These are phyloP conservation scores for Cyclargus thomasi DNA, from an alignment of 1,140 invertebrate species.

Conservation along the genomic window DNA sequence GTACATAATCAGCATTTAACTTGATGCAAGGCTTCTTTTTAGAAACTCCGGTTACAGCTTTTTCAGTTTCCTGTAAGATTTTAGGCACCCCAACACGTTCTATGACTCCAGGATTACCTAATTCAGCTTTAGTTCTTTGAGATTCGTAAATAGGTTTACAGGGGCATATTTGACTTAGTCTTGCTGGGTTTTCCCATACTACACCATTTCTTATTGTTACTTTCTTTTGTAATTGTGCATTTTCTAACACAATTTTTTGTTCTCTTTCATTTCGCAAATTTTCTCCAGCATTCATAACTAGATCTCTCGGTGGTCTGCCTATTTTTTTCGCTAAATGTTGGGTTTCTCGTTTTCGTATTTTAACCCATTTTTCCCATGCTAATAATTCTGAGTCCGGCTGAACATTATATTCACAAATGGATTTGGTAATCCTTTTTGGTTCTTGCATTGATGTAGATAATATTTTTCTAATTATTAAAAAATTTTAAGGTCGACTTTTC, in stretches of 20 bases:
- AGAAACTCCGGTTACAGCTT: constrained; percentile 37
- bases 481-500: no score
- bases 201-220: constrained; percentile 37
- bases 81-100: constrained; percentile 61
- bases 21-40: constrained; percentile 32
- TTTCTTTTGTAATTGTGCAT: constrained; percentile 49
- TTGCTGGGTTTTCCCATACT: constrained; percentile 52
- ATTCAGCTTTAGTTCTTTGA: constrained; percentile 42
- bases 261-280: constrained; percentile 51
- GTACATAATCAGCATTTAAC: constrained; percentile 42
- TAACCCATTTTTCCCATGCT: constrained; percentile 62
- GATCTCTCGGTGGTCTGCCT: constrained; percentile 40
- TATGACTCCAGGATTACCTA: constrained; percentile 43
- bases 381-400: constrained; percentile 48
- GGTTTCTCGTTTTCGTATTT: constrained; percentile 54
- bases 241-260: constrained; percentile 48
- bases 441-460: constrained; percentile 11
- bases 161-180: constrained; percentile 47
- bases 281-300: constrained; percentile 54
- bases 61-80: constrained; percentile 55
- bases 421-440: constrained; percentile 11
- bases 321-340: constrained; percentile 35
- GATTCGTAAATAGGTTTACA: constrained; percentile 49
- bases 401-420: constrained; percentile 25
- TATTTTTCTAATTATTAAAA: no score